Percentiles rank a stretch among this genome's conserved stretches.
phyloP scores from a whole-genome alignment of 2,113 vertebrate species.

The Chelonoidis abingdonii region DNA sequence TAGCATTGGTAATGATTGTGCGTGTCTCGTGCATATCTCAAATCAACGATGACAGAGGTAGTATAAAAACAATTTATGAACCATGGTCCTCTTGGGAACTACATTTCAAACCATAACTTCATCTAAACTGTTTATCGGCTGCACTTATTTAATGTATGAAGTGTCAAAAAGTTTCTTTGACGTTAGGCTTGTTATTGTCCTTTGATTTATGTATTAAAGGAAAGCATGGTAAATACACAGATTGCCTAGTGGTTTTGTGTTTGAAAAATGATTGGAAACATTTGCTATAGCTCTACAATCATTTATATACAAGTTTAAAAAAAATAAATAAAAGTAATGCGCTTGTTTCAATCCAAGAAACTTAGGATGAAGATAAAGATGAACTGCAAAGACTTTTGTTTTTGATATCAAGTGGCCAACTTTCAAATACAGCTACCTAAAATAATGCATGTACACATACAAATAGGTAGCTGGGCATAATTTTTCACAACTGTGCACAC shows the following conservation, averaged over 20 bases:
- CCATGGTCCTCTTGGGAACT: conserved; percentile 74
- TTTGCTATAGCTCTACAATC: conserved; percentile 63
- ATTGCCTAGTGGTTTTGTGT: conserved; percentile 70
- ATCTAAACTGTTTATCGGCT: conserved; percentile 83
- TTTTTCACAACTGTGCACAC: not conserved
- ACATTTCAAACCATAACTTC: conserved; percentile 81
- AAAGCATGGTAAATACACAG: conserved; percentile 75
- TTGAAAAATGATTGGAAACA: conserved; percentile 77
- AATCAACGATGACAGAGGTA: conserved; percentile 80
- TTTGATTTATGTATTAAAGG: conserved; percentile 77
- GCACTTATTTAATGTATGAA: conserved; percentile 81
- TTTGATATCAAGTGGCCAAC: not conserved
- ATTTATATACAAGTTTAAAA: conserved; percentile 23
- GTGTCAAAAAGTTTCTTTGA: conserved; percentile 81
- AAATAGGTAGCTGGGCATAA: not conserved
- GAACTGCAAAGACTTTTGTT: not conserved
- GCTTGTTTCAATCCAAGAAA: conserved; percentile 37
- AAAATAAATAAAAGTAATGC: conserved; percentile 25
- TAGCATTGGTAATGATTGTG: conserved; percentile 63
- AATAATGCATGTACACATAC: not conserved
- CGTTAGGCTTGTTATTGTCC: conserved; percentile 77
- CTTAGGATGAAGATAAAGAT: conserved; percentile 24
- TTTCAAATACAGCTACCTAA: not conserved
- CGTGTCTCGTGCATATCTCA: conserved; percentile 72
- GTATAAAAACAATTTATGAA: conserved; percentile 82